Evolutionary conservation across 1,140 invertebrate species (phyloP).

Genomic region (Antheraea pernyi): DNA sequence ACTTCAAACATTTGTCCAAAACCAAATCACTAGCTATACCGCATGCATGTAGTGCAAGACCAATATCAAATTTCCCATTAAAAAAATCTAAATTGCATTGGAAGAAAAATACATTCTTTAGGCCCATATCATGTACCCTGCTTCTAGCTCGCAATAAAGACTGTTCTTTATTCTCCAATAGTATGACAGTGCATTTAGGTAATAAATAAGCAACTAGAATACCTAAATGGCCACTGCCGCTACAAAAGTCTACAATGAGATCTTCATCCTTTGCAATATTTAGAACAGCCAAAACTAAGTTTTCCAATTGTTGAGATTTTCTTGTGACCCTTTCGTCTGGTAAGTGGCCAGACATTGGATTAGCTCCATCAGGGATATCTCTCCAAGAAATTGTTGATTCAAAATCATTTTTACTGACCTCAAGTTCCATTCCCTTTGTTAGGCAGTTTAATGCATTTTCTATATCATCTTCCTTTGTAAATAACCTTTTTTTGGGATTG

Average conservation of each 20-base stretch:
- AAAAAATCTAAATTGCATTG: conserved; percentile 95
- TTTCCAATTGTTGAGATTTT: conserved; percentile 95
- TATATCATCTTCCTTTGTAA: conserved; percentile 88
- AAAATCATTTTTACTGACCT: conserved; percentile 50
- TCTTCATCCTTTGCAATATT: conserved; percentile 82
- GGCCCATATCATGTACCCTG: conserved; percentile 83
- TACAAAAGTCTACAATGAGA: conserved; percentile 96
- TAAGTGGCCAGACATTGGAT: conserved; percentile 88
- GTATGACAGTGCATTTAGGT: conserved; percentile 86
- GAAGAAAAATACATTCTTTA: conserved; percentile 89
- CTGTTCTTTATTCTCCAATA: conserved; percentile 96
- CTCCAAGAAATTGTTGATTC: conserved; percentile 78
- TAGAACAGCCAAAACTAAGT: conserved; percentile 89
- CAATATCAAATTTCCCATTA: conserved; percentile 88
- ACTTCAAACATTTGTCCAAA: conserved; percentile 88
- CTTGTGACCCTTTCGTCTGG: conserved; percentile 86
- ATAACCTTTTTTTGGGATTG: conserved; percentile 85
- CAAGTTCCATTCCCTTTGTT: conserved; percentile 59
- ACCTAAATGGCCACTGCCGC: conserved; percentile 95
- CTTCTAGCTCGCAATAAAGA: conserved; percentile 88
- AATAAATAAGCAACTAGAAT: conserved; percentile 90
- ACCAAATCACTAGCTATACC: conserved; percentile 97
- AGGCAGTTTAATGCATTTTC: conserved; percentile 80
- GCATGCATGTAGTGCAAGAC: conserved; percentile 94
- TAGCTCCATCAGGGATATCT: conserved; percentile 84